phyloP scores from a whole-genome alignment of 2,113 vertebrate species.

The Thinocorus orbignyianus region DNA sequence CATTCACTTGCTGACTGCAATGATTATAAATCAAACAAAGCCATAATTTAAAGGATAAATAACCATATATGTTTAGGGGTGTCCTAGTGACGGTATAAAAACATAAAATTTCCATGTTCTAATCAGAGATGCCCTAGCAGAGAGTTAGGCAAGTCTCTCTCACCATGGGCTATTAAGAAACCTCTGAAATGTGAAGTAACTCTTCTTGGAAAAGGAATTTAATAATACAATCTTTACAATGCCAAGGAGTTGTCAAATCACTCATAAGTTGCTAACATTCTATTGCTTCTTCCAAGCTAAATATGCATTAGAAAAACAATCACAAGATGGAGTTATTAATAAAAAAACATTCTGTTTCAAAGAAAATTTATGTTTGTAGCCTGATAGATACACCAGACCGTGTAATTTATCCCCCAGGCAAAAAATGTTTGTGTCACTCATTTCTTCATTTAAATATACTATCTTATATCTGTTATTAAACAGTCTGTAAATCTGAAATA shows the following conservation, averaged over 20 bases:
- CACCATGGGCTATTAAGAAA: slow-evolving; percentile 52
- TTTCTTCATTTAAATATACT: slow-evolving; percentile 35
- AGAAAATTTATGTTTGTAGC: slow-evolving; percentile 30
- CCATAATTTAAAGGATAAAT: slow-evolving; percentile 58
- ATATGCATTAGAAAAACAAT: background rate
- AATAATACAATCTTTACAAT: slow-evolving; percentile 45
- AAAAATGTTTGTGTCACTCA: background rate
- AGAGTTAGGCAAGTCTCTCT: slow-evolving; percentile 40
- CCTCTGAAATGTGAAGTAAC: slow-evolving; percentile 41
- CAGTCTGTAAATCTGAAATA: background rate
- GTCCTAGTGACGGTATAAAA: background rate
- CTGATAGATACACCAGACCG: background rate
- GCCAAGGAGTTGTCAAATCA: slow-evolving; percentile 48
- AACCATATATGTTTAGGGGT: slow-evolving; percentile 16
- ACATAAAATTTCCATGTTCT: background rate
- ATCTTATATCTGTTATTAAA: background rate
- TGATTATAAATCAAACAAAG: slow-evolving; percentile 48
- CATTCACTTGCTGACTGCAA: background rate
- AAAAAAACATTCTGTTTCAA: background rate
- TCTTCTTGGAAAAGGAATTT: slow-evolving; percentile 33
- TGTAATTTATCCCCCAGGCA: background rate
- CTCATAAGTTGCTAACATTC: slow-evolving; percentile 1
- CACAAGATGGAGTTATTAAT: slow-evolving; percentile 48
- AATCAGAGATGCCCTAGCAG: slow-evolving; percentile 24
- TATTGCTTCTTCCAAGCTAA: slow-evolving; percentile 6